Percentiles rank a stretch among this genome's conserved stretches.
Conservation (phyloP, 2,113 vertebrate genomes). For the Psittacus erithacus region DNA sequence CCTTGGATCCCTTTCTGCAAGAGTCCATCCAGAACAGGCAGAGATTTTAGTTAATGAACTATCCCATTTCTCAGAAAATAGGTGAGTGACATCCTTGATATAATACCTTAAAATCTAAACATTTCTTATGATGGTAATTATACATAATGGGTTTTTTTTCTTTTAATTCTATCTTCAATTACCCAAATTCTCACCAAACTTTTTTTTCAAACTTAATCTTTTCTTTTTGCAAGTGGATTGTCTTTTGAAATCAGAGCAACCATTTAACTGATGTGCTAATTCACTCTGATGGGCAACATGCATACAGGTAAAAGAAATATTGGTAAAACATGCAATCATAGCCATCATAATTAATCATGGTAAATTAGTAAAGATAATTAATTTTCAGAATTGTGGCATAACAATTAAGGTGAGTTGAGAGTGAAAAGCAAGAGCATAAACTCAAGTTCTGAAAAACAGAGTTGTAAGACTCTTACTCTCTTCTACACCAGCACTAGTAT, state of each 20-base stretch:
- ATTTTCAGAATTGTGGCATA: conserved; percentile 65
- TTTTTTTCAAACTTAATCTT: neutral
- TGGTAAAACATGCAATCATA: neutral
- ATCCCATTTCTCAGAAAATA: neutral
- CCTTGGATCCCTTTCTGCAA: neutral
- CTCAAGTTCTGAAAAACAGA: conserved; percentile 72
- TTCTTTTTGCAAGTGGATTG: neutral
- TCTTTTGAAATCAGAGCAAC: neutral
- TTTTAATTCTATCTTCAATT: neutral
- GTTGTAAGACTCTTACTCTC: conserved; percentile 70
- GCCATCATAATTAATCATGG: neutral
- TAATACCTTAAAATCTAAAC: neutral
- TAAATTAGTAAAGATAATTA: neutral
- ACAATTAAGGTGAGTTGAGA: conserved; percentile 80
- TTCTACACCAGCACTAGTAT: conserved; percentile 78
- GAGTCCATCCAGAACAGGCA: neutral
- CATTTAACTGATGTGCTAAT: neutral
- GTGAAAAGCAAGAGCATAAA: conserved; percentile 81
- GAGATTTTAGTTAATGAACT: neutral
- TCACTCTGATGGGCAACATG: neutral
- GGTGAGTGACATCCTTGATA: neutral
- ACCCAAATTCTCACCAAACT: neutral
- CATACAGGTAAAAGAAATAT: neutral
- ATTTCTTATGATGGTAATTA: neutral
- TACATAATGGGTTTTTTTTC: neutral